A percentile compares a stretch with the other conserved stretches of the same genome.
Evolutionary conservation across 1,140 invertebrate genomes (phyloP).

Genomic region (Goniozus legneri): DNA sequence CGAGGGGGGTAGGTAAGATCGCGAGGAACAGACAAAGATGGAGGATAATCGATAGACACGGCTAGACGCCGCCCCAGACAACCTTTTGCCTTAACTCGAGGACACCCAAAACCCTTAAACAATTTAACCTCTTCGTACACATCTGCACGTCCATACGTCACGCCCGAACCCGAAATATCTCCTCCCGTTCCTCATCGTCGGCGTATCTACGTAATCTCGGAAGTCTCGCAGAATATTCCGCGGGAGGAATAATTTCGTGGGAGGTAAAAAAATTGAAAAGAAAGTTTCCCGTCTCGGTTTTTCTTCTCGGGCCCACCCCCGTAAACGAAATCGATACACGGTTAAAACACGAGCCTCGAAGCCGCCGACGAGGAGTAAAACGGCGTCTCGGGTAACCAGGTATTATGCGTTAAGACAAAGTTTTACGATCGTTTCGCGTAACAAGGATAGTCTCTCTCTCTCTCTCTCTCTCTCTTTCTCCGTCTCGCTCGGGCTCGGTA

Average conservation of each 20-base stretch:
- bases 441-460: not conserved
- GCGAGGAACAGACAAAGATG: slow-evolving; percentile 35
- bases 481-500: not conserved
- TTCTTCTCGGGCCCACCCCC: too few species aligned
- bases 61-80: slow-evolving; percentile 55
- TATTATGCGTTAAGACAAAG: not conserved
- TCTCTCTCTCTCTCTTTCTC: not conserved
- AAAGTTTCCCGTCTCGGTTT: too few species aligned
- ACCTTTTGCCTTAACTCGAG: slow-evolving; percentile 50
- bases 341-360: too few species aligned
- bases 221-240: too few species aligned
- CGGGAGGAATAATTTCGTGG: too few species aligned
- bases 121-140: slow-evolving; percentile 29
- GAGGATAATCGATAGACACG: slow-evolving; percentile 53
- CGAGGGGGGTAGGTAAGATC: slow-evolving; percentile 31
- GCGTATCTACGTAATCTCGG: too few species aligned
- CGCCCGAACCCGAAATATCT: too few species aligned
- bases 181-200: too few species aligned
- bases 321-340: too few species aligned
- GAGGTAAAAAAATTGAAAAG: too few species aligned
- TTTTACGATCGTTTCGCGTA: not conserved
- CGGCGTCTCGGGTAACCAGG: not conserved
- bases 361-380: too few species aligned
- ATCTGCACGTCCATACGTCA: too few species aligned
- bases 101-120: slow-evolving; percentile 47